Evolutionary conservation across 2,113 vertebrate genomes (phyloP).

Genomic region (Hemibagrus wyckioides): DNA sequence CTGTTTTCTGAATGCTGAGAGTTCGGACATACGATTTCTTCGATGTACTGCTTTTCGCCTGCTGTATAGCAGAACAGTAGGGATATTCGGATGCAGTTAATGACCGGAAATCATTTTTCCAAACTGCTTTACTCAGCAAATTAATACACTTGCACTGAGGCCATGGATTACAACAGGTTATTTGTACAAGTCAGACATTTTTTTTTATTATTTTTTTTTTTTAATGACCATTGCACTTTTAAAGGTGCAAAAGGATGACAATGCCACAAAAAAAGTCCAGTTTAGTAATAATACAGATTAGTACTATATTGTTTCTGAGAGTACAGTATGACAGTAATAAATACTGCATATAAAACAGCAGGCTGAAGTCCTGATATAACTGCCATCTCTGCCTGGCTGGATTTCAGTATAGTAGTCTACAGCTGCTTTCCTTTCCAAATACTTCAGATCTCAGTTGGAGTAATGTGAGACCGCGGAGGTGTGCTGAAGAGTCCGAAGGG

Average conservation of each 20-base stretch:
- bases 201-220: no score
- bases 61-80: no score
- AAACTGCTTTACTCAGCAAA: not conserved
- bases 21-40: no score
- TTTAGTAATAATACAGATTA: not conserved
- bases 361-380: conserved; percentile 7
- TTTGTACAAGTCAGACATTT: not conserved
- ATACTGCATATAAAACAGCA: not conserved
- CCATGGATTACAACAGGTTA: not conserved
- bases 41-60: no score
- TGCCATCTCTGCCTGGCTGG: conserved; percentile 3
- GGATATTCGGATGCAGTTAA: not conserved
- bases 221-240: not conserved
- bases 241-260: not conserved
- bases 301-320: not conserved
- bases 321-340: no score
- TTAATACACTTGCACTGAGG: not conserved
- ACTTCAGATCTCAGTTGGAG: conserved; percentile 64
- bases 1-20: no score
- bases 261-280: not conserved
- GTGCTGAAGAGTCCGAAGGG: conserved; percentile 7
- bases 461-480: conserved; percentile 68
- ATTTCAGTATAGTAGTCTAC: not conserved
- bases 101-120: not conserved
- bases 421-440: conserved; percentile 52